Percentiles rank a stretch among this genome's conserved stretches.
Conservation (phyloP, 2,797 vertebrate species). For the Meda fulgida region DNA sequence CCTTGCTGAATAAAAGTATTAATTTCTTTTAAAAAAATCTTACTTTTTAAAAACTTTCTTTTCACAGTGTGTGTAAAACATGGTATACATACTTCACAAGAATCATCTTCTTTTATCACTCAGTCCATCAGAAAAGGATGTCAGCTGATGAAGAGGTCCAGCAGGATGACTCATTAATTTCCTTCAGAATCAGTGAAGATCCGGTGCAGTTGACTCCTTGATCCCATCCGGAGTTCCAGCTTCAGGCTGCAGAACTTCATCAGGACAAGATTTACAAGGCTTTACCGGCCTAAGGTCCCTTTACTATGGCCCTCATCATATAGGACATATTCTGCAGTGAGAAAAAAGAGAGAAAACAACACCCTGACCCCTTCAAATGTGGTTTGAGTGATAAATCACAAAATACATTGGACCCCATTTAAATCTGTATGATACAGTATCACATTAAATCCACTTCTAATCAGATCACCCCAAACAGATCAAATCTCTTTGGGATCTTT, state of each 20-base stretch:
- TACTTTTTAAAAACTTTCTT: too few species aligned
- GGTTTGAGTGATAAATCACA: not conserved
- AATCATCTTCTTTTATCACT: slow-evolving; percentile 6
- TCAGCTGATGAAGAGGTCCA: slow-evolving; percentile 1
- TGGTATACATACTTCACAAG: not conserved
- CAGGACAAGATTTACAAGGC: slow-evolving; percentile 28
- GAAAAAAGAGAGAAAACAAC: not conserved
- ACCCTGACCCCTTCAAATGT: not conserved
- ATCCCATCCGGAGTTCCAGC: not conserved
- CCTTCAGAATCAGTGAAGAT: slow-evolving; percentile 15
- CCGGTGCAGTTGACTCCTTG: not conserved
- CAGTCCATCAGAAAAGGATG: slow-evolving; percentile 1
- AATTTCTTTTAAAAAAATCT: not conserved
- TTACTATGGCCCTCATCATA: not conserved
- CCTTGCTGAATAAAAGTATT: not conserved
- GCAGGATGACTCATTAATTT: slow-evolving; percentile 21
- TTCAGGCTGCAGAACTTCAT: not conserved
- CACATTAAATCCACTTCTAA: not conserved
- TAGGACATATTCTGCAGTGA: not conserved
- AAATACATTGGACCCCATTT: not conserved
- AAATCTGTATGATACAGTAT: not conserved
- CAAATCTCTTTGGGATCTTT: not conserved
- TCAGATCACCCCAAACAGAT: not conserved
- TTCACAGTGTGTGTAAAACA: not conserved
- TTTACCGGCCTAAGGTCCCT: not conserved